These are phyloP conservation scores for Spodoptera frugiperda DNA, from an alignment of 1,140 invertebrate genomes.

Conservation along the genomic window DNA sequence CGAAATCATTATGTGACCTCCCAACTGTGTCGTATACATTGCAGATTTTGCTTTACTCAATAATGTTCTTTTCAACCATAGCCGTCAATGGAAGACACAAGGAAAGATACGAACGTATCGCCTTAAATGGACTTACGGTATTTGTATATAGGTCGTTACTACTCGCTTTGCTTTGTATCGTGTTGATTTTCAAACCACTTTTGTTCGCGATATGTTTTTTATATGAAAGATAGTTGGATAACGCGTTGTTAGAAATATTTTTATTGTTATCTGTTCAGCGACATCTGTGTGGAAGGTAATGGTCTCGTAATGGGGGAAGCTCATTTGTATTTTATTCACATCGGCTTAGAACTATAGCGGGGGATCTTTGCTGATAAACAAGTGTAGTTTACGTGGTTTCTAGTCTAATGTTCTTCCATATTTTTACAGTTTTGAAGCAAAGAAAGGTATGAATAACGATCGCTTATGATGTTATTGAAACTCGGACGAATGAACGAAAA, in stretches of 20 bases:
- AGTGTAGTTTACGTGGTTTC: background rate
- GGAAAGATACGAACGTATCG: conserved; percentile 26
- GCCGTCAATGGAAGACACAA: conserved; percentile 32
- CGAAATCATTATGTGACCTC: conserved; percentile 55
- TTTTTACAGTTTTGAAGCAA: no score
- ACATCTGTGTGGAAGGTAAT: conserved; percentile 22
- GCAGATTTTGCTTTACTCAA: conserved; percentile 28
- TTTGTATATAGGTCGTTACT: conserved; percentile 60
- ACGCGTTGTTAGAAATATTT: conserved; percentile 35
- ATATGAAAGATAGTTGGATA: conserved; percentile 48
- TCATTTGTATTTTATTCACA: conserved; percentile 7
- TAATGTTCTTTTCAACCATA: background rate
- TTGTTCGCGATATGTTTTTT: conserved; percentile 54
- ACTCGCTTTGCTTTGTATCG: conserved; percentile 55
- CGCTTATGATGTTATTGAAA: background rate
- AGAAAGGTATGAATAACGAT: background rate
- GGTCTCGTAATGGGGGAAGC: conserved; percentile 8
- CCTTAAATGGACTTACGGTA: conserved; percentile 50
- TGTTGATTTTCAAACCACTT: conserved; percentile 63
- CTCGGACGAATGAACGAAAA: background rate
- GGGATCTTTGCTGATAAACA: background rate
- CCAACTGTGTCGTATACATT: conserved; percentile 43
- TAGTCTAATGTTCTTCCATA: no score
- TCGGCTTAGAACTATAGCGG: background rate
- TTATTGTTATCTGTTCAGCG: conserved; percentile 35